Evolutionary conservation across 2,888 invertebrate species (phyloP).

Genomic region (Idaea aversata): DNA sequence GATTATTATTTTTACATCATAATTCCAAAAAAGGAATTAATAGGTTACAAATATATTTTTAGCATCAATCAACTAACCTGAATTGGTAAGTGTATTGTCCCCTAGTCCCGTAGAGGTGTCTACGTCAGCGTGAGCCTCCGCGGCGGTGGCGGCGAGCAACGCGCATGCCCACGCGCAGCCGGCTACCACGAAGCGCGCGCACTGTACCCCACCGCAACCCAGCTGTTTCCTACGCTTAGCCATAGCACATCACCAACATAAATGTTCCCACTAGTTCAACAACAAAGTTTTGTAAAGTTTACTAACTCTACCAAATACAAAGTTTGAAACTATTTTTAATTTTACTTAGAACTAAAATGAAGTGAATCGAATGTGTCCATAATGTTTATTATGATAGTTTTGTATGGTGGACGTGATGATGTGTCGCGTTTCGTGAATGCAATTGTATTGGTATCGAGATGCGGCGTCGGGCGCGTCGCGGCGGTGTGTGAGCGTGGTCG

Average conservation of each 20-base stretch:
- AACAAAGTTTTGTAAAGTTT: slow-evolving; percentile 27
- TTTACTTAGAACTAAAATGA: not conserved
- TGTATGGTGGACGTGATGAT: not conserved
- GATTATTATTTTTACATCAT: not conserved
- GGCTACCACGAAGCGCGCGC: slow-evolving; percentile 44
- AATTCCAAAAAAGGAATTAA: slow-evolving; percentile 1
- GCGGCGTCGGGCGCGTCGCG: slow-evolving; percentile 10
- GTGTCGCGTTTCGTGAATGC: not conserved
- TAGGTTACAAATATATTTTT: not conserved
- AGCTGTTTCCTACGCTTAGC: slow-evolving; percentile 48
- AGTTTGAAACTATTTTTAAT: not conserved
- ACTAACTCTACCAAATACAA: slow-evolving; percentile 1
- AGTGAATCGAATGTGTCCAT: not conserved
- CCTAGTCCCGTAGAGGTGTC: slow-evolving; percentile 75
- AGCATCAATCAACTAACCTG: slow-evolving; percentile 49
- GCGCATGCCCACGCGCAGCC: slow-evolving; percentile 74
- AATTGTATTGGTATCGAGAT: slow-evolving; percentile 7
- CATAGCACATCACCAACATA: slow-evolving; percentile 74
- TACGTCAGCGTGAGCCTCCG: slow-evolving; percentile 61
- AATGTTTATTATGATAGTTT: not conserved
- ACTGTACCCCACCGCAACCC: slow-evolving; percentile 38
- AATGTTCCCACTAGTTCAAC: slow-evolving; percentile 33
- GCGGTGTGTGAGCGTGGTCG: slow-evolving; percentile 39
- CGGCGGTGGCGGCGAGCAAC: slow-evolving; percentile 48
- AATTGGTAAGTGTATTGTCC: slow-evolving; percentile 71